phyloP scores from a whole-genome alignment of 2,888 invertebrate genomes.

The Phania funesta region DNA sequence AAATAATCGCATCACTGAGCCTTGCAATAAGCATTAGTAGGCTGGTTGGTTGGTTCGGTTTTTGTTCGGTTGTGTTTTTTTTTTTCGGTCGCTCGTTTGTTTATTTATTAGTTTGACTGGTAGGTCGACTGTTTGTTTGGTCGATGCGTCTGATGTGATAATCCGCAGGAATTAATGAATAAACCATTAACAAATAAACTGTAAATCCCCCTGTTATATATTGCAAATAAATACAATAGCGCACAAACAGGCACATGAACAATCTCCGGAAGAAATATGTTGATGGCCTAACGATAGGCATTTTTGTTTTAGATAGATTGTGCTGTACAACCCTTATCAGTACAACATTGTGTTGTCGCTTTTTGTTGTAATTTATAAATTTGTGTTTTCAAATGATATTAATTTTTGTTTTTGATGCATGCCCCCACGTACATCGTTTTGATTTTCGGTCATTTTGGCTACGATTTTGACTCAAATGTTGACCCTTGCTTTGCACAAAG shows the following conservation, averaged over 20 bases:
- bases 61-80: slow-evolving; percentile 7
- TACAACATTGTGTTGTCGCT: slow-evolving; percentile 15
- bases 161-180: slow-evolving; percentile 80
- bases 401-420: slow-evolving; percentile 13
- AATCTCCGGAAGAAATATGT: neutral
- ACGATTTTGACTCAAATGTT: no score
- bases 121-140: slow-evolving; percentile 56
- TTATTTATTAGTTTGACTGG: slow-evolving; percentile 45
- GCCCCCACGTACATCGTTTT: neutral
- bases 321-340: slow-evolving; percentile 59
- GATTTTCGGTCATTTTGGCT: neutral
- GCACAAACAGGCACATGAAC: neutral
- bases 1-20: slow-evolving; percentile 24
- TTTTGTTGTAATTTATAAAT: slow-evolving; percentile 34
- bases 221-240: slow-evolving; percentile 18
- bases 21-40: neutral
- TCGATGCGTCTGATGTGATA: slow-evolving; percentile 78
- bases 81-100: neutral
- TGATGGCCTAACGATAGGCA: neutral
- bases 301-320: neutral
- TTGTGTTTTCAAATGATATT: slow-evolving; percentile 15
- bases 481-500: no score
- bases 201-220: slow-evolving; percentile 69
- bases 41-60: neutral
- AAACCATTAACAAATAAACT: slow-evolving; percentile 80